Conservation (phyloP, 2,888 invertebrate species). For the Marronus borbonicus region DNA sequence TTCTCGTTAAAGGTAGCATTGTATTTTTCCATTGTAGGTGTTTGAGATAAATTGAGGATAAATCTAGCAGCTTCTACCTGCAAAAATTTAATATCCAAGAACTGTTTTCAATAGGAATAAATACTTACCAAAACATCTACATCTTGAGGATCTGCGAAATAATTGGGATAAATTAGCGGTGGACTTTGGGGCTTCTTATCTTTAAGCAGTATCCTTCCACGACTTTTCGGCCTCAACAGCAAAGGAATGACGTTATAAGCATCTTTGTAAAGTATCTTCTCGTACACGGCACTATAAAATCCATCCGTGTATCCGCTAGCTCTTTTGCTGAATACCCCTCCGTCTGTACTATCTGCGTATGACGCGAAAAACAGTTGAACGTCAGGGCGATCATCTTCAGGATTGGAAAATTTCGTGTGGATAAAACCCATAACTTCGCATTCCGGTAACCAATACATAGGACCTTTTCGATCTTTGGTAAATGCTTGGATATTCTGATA, state of each 20-base stretch:
- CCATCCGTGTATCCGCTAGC: conserved; percentile 79
- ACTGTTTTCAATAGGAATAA: background rate
- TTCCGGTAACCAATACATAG: conserved; percentile 83
- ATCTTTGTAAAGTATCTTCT: conserved; percentile 79
- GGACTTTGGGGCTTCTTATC: conserved; percentile 80
- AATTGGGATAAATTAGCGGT: conserved; percentile 92
- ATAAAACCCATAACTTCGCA: conserved; percentile 86
- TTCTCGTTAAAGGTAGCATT: conserved; percentile 78
- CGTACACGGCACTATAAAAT: conserved; percentile 79
- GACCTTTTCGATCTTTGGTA: conserved; percentile 75
- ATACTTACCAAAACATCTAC: conserved; percentile 78
- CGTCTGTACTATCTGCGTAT: conserved; percentile 84
- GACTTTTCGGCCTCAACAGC: conserved; percentile 81
- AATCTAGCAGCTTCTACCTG: conserved; percentile 85
- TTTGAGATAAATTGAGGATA: conserved; percentile 74
- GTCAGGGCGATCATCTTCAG: conserved; percentile 80
- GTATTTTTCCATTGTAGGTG: conserved; percentile 75
- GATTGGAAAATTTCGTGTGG: conserved; percentile 81
- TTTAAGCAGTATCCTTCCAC: conserved; percentile 79
- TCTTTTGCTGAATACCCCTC: conserved; percentile 81
- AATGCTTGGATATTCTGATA: conserved; percentile 78
- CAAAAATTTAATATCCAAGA: background rate
- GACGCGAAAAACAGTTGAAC: conserved; percentile 82
- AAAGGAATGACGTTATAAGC: conserved; percentile 80
- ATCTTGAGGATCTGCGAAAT: conserved; percentile 83